Evolutionary conservation across 1,140 invertebrate species (phyloP).

Genomic region (Geopemphigus sp.): DNA sequence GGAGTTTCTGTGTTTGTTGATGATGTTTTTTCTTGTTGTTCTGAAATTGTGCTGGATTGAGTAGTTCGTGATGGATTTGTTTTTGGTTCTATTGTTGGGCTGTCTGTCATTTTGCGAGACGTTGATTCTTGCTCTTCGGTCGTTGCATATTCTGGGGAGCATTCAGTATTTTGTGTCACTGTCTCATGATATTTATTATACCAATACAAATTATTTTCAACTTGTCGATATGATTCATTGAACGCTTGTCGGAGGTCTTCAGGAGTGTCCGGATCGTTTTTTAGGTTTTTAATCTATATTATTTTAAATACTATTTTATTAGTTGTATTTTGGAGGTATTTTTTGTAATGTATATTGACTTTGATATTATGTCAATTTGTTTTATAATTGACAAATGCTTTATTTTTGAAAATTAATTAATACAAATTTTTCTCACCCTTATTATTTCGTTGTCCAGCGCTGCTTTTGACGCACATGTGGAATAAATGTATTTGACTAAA

Average conservation of each 20-base stretch:
- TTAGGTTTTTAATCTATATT: neutral
- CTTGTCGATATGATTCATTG: neutral
- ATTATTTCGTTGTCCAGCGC: neutral
- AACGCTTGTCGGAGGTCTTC: neutral
- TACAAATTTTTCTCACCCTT: neutral
- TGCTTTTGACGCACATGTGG: slow-evolving; percentile 7
- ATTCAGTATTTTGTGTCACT: neutral
- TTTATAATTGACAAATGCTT: too few relatives aligned
- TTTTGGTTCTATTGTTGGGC: neutral
- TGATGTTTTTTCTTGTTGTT: too few relatives aligned
- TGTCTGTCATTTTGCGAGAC: too few relatives aligned
- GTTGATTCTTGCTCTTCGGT: neutral
- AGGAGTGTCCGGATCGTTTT: neutral
- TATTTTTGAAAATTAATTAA: neutral
- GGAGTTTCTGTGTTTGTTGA: neutral
- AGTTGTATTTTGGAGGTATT: neutral
- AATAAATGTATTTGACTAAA: neutral
- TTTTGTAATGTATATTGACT: neutral
- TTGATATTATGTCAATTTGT: neutral
- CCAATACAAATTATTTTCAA: neutral
- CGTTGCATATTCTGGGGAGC: neutral
- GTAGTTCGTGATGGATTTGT: neutral
- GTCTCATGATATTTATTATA: neutral
- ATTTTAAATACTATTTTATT: neutral
- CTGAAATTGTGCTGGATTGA: neutral